Conservation (phyloP, 1,140 invertebrate genomes). For the Platyura marginata region DNA sequence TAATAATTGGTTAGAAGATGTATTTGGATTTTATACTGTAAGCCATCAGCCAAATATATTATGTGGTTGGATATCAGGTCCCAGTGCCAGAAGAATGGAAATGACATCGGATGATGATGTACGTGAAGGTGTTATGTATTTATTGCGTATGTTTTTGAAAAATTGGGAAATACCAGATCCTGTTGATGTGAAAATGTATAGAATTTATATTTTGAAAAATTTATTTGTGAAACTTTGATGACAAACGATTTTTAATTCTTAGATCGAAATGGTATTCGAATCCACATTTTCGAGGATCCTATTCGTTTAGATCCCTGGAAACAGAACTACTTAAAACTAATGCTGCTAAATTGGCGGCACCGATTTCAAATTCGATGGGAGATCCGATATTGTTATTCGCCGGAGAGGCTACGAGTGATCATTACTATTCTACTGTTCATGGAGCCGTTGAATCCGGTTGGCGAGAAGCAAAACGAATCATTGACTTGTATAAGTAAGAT, state of each 20-base stretch:
- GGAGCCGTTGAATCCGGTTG: slow-evolving; percentile 61
- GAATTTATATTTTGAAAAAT: background rate
- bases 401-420: slow-evolving; percentile 48
- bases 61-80: slow-evolving; percentile 39
- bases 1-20: slow-evolving; percentile 36
- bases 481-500: slow-evolving; percentile 12
- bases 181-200: slow-evolving; percentile 14
- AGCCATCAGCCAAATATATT: slow-evolving; percentile 45
- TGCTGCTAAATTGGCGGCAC: slow-evolving; percentile 31
- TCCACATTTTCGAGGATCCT: slow-evolving; percentile 45
- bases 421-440: slow-evolving; percentile 57
- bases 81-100: slow-evolving; percentile 35
- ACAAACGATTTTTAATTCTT: slow-evolving; percentile 10
- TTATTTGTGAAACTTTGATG: background rate
- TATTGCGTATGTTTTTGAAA: slow-evolving; percentile 25
- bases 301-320: slow-evolving; percentile 41
- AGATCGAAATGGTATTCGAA: slow-evolving; percentile 51
- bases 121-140: slow-evolving; percentile 23
- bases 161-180: slow-evolving; percentile 15
- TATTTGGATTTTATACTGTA: slow-evolving; percentile 45
- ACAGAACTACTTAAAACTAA: slow-evolving; percentile 29
- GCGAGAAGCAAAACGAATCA: slow-evolving; percentile 47
- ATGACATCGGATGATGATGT: slow-evolving; percentile 28
- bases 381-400: slow-evolving; percentile 43
- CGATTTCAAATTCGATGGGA: slow-evolving; percentile 26